These are phyloP conservation scores for Silurus aristotelis DNA, from an alignment of 2,797 vertebrate genomes.

Conservation along the genomic window DNA sequence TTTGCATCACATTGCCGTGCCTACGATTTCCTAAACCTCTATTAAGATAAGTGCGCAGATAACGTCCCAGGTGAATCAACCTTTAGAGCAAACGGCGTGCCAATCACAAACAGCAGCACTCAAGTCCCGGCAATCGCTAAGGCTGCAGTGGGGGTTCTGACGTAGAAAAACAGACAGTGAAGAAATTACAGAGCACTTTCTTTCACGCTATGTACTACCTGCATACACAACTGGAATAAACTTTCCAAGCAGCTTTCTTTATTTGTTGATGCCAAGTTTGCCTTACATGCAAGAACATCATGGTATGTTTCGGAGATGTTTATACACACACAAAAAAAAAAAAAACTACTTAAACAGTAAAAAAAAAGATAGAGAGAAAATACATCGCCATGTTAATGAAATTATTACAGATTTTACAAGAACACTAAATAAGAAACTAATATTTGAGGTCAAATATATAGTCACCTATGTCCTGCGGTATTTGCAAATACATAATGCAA, in stretches of 20 bases:
- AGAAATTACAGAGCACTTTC: not conserved
- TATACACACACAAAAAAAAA: not conserved
- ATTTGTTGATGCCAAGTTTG: too few relatives aligned
- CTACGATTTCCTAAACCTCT: slow-evolving; percentile 42
- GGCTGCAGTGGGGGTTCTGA: not conserved
- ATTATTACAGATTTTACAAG: not conserved
- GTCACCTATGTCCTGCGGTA: not conserved
- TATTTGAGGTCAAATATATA: not conserved
- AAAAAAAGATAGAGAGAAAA: not conserved
- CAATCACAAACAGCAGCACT: slow-evolving; percentile 37
- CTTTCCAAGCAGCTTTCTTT: not conserved
- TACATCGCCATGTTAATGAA: not conserved
- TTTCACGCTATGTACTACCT: not conserved
- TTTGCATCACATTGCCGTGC: slow-evolving; percentile 51
- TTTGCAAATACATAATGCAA: not conserved
- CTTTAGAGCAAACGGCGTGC: slow-evolving; percentile 30
- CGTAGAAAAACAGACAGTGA: not conserved
- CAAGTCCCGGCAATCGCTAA: not conserved
- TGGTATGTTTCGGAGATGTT: not conserved
- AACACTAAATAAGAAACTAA: not conserved
- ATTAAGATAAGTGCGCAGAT: slow-evolving; percentile 45
- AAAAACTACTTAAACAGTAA: not conserved
- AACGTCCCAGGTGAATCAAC: slow-evolving; percentile 27
- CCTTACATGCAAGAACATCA: not conserved
- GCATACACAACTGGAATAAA: not conserved